Conservation (phyloP, 2,113 vertebrate genomes). For the Copsychus sechellarum region DNA sequence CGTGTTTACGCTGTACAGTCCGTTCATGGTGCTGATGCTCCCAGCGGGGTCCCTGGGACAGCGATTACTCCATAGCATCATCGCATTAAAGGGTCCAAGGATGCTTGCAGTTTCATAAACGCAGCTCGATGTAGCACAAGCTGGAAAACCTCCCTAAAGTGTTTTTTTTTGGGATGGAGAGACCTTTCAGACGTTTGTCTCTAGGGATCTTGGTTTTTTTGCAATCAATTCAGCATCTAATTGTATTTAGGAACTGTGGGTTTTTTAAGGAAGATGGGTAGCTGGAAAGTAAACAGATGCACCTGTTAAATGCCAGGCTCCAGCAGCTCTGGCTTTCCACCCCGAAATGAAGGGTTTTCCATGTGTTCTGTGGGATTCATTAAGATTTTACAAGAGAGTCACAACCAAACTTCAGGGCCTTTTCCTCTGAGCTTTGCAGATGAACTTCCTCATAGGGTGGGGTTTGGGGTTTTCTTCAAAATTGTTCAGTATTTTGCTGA, state of each 20-base stretch:
- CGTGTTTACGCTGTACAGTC: neutral
- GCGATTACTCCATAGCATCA: neutral
- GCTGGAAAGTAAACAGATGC: constrained; percentile 23
- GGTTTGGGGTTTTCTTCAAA: neutral
- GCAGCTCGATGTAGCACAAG: neutral
- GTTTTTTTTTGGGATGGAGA: neutral
- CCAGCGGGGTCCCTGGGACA: neutral
- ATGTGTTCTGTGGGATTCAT: neutral
- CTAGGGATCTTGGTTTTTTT: neutral
- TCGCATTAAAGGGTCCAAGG: neutral
- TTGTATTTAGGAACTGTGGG: neutral
- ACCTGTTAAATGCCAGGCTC: constrained; percentile 36
- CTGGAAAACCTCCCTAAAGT: neutral
- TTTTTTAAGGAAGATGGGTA: neutral
- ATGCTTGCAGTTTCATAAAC: neutral
- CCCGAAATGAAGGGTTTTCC: neutral
- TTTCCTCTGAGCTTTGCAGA: neutral
- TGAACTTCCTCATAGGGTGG: neutral
- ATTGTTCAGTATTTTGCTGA: neutral
- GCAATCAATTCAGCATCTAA: neutral
- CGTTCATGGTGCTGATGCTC: neutral
- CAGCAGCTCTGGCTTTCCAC: neutral
- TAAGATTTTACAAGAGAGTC: neutral
- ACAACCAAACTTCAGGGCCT: neutral
- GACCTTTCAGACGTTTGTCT: neutral